Conservation (phyloP, 2,797 vertebrate genomes). For the Danio choprae region DNA sequence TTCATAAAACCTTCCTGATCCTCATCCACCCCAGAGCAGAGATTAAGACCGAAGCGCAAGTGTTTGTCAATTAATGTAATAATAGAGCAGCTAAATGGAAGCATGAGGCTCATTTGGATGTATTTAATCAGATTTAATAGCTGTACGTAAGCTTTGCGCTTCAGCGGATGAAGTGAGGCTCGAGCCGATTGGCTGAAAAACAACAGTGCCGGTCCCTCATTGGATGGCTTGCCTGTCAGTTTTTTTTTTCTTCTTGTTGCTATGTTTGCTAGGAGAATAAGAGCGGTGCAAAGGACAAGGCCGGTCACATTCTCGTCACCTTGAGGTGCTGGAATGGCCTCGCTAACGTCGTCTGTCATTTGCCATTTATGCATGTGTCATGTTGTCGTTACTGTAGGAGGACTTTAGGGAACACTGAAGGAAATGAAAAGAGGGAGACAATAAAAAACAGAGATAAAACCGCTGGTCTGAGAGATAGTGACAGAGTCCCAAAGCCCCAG, state of each 20-base stretch:
- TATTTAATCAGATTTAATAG: constrained; percentile 69
- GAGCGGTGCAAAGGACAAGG: constrained; percentile 12
- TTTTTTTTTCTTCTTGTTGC: constrained; percentile 30
- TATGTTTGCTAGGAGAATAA: constrained; percentile 9
- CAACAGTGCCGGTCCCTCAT: neutral
- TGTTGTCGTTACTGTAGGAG: constrained; percentile 21
- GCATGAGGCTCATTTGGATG: constrained; percentile 56
- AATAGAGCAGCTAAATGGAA: constrained; percentile 58
- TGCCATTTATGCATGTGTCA: constrained; percentile 41
- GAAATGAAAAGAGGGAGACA: constrained; percentile 25
- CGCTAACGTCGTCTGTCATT: constrained; percentile 45
- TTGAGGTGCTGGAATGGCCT: constrained; percentile 45
- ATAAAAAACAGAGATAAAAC: constrained; percentile 5
- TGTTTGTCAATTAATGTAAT: constrained; percentile 67
- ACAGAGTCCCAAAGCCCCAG: constrained; percentile 44
- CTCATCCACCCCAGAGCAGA: constrained; percentile 53
- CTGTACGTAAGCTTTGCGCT: constrained; percentile 33
- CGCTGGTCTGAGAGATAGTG: constrained; percentile 49
- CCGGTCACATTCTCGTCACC: constrained; percentile 9
- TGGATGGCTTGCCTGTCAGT: neutral
- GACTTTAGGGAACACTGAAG: constrained; percentile 14
- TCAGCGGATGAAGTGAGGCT: constrained; percentile 44
- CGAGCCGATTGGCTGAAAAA: constrained; percentile 26
- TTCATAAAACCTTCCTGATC: constrained; percentile 35
- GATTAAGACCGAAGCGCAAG: constrained; percentile 66